Conservation (phyloP, 1,140 invertebrate species). For the Drosophila lacertosa region DNA sequence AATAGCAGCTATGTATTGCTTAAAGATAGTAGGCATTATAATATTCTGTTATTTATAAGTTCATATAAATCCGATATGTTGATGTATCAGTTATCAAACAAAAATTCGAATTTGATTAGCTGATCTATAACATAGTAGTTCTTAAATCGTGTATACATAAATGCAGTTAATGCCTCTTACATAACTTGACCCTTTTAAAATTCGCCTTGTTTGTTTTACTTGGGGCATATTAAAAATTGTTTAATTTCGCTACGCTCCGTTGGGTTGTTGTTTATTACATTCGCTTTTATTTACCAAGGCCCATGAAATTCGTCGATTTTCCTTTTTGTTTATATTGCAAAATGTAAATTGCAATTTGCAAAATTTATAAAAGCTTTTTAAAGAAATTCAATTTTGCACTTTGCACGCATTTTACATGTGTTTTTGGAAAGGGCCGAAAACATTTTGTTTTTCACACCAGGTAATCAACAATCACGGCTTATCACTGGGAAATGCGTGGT, state of each 20-base stretch:
- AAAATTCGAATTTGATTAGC: too few species aligned
- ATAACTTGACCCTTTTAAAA: slow-evolving; percentile 36
- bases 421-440: not conserved
- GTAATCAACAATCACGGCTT: slow-evolving; percentile 38
- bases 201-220: not conserved
- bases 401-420: slow-evolving; percentile 14
- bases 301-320: slow-evolving; percentile 30
- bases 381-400: slow-evolving; percentile 9
- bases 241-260: slow-evolving; percentile 22
- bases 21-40: too few species aligned
- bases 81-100: too few species aligned
- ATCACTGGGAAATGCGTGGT: slow-evolving; percentile 26
- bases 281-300: slow-evolving; percentile 26
- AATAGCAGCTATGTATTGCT: too few species aligned
- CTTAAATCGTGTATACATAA: not conserved
- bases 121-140: too few species aligned
- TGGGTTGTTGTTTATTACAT: slow-evolving; percentile 38
- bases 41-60: too few species aligned
- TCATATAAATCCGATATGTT: too few species aligned
- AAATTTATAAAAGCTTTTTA: slow-evolving; percentile 43
- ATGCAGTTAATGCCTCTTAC: not conserved
- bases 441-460: not conserved
- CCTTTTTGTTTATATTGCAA: slow-evolving; percentile 37
- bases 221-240: slow-evolving; percentile 20
- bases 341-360: slow-evolving; percentile 62